These are phyloP conservation scores for Anolis carolinensis DNA, from an alignment of 2,113 vertebrate species.

Conservation along the genomic window DNA sequence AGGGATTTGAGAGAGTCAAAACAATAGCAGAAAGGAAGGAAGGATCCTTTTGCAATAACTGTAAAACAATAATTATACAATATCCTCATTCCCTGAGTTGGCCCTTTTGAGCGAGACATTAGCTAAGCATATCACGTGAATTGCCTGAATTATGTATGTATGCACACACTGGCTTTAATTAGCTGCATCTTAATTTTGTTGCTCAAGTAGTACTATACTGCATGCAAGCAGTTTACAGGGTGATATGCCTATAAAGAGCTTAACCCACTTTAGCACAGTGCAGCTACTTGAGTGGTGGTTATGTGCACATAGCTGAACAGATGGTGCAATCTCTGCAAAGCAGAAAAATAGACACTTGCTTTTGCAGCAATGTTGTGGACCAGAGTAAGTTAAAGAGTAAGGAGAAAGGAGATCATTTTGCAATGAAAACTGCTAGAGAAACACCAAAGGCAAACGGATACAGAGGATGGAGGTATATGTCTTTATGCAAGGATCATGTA, in stretches of 20 bases:
- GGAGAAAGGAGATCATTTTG: neutral
- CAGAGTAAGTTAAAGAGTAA: neutral
- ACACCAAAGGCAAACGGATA: neutral
- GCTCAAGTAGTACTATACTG: neutral
- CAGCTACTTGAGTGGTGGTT: neutral
- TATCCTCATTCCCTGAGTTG: slow-evolving; percentile 23
- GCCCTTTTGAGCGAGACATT: neutral
- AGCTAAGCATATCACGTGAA: neutral
- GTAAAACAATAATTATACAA: neutral
- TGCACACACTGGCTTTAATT: slow-evolving; percentile 14
- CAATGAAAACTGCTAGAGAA: neutral
- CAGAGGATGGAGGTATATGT: too few species aligned
- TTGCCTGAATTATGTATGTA: slow-evolving; percentile 21
- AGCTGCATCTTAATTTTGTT: neutral
- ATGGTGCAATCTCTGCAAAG: neutral
- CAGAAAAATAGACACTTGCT: neutral
- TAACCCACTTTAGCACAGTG: neutral
- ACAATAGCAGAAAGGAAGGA: neutral
- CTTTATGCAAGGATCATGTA: neutral
- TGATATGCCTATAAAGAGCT: neutral
- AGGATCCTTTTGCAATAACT: neutral
- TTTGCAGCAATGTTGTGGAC: neutral
- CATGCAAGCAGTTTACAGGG: neutral
- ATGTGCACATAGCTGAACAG: neutral
- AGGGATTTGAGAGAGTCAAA: neutral